These are phyloP conservation scores for Cyphomyrus plagiostoma DNA, from an alignment of 2,113 vertebrate species.

Conservation along the genomic window DNA sequence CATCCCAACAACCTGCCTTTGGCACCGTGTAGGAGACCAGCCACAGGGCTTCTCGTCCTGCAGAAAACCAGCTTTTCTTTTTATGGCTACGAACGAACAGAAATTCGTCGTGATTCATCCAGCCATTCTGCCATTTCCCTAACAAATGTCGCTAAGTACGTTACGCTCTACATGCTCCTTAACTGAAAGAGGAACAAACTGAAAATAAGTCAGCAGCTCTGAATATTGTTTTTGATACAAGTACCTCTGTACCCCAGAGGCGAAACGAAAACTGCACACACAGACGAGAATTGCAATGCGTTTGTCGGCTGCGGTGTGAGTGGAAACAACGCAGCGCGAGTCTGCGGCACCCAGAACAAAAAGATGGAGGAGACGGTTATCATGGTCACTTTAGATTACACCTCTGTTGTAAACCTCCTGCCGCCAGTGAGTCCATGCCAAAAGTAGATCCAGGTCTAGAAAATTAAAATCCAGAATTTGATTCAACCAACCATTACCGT, in stretches of 20 bases:
- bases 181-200: background rate
- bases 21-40: background rate
- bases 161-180: background rate
- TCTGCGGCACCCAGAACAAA: background rate
- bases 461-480: background rate
- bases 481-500: background rate
- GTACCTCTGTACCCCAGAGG: slow-evolving; percentile 18
- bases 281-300: background rate
- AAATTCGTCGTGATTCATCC: background rate
- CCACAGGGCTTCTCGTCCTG: background rate
- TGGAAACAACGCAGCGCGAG: background rate
- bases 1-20: background rate
- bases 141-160: background rate
- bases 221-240: background rate
- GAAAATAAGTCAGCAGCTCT: slow-evolving; percentile 1
- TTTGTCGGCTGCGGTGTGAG: background rate
- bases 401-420: background rate
- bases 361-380: background rate
- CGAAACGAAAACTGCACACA: slow-evolving; percentile 1
- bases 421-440: background rate
- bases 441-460: background rate
- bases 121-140: background rate
- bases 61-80: background rate
- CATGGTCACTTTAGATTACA: background rate
- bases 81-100: background rate